Evolutionary conservation across 2,888 invertebrate genomes (phyloP), one percentile per base, ranked within the genome.

Genomic region (Phalera bucephala): DNA sequence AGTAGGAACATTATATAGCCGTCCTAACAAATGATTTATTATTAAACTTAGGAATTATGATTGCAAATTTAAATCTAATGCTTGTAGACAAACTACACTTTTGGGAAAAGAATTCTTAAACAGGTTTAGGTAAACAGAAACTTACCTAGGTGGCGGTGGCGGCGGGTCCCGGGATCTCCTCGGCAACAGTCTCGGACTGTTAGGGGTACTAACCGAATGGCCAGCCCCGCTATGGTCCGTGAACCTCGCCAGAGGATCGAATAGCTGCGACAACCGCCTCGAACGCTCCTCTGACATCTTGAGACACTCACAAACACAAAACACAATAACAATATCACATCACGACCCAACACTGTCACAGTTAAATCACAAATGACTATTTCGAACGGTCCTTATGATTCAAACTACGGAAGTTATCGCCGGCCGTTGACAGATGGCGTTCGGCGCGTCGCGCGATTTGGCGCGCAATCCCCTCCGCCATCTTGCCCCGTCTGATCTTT

Each of bases 221-320:
- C 87, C 85, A 61, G 92, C 83, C 57, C 91, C 85, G 57, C 92
- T 92, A 58, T 93, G 87, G 74, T 94, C 93, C 79, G 93, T 93
- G 49, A 96, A 90, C 77, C 95, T 90, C 49, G 95, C 92, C 68
- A 96, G 91, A 56, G 95, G 95, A 85, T 96, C 95, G 78, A 95
- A 94, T 64, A 95, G 94, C 91, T 95, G 95, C 80, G 95, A 95
- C 79, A 95, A 86, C 72, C 95, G 92, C 69, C 94, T 92, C 78
- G 93, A 91, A 72, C 93, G 90, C 79, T 93, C 93, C 83, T 92
- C 93, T 61, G 92, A 91, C 93, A 93, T 93, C 73, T 76, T 66
- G 64, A 68, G 69, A 62, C 54, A 66, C 75, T 76, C 65, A 74
- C 76, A 78, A 73, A 65, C 66, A 76, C 73, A 78, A 55, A 70